Base-by-base conservation (phyloP, 2,888 invertebrate genomes). In the Andrena trimmerana region DNA sequence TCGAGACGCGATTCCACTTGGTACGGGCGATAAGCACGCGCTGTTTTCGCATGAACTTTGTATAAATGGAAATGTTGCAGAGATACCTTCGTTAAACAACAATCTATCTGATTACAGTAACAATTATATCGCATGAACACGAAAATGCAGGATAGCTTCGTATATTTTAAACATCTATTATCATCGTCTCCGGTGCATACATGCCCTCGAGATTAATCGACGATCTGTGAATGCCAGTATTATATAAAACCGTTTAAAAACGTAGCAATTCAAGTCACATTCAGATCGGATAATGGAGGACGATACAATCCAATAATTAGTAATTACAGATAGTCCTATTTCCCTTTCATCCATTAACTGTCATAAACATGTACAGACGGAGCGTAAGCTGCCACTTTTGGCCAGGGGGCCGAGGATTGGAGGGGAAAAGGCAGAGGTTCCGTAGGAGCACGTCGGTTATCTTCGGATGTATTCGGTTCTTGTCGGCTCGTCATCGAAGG, bases 161-260 rank as follows among this genome's bases (percentile, higher is more conserved):
- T 62, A 66, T 70, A 73, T 20, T 31, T 36, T 52, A 29, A 31
- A 81, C 79, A 76, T 74, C 67, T 13, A 85, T 33, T 83, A 60
- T 57, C 31, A 65, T 75, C 52, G 5, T 68, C 7, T 24, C 60
- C 42, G 57, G 48, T 75, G 74, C 54, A 69, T 69, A 62, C 50
- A 6, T 48, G 54, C 48, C 31, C 48, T 67, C 50, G n/a, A 60
- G 24, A 54, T 79, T 86, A 86, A 84, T 86, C 77, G 78, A 84
- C 81, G 42, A 52, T 72, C 67, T 54, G 68, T 71, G 54, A 79
- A 81, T 71, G 67, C 16, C 60, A 57, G 36, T 54, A 36, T 59
- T 74, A 80, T 29, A 80, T 69, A 63, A 78, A 16, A 57, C 63
- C 29, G 36, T 33, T 27, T 42, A 63, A 75, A 20, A 57, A 67